Percentiles rank a stretch among this genome's conserved stretches.
These are phyloP conservation scores for Periparus ater DNA, from an alignment of 2,797 vertebrate species.

Conservation along the genomic window DNA sequence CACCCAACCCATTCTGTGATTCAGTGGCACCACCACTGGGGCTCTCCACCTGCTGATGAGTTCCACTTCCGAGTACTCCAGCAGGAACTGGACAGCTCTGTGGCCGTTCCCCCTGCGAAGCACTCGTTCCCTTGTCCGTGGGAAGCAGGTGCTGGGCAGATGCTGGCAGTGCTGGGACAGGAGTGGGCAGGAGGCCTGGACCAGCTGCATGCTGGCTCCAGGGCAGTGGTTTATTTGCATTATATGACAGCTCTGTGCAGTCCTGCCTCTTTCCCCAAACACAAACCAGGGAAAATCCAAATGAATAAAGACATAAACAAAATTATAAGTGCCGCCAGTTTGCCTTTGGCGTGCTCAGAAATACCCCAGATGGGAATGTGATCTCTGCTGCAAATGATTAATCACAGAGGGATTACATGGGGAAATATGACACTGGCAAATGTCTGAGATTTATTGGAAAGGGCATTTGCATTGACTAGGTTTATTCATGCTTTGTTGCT, in stretches of 20 bases:
- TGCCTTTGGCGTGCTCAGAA: neutral
- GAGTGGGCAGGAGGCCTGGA: neutral
- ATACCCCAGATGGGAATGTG: neutral
- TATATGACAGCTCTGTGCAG: neutral
- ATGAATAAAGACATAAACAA: neutral
- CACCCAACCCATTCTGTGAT: neutral
- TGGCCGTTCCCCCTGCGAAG: neutral
- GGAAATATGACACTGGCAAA: neutral
- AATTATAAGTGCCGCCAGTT: neutral
- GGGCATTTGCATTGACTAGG: neutral
- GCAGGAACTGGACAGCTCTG: neutral
- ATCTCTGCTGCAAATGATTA: constrained; percentile 24
- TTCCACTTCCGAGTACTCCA: accelerated
- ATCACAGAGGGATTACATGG: constrained; percentile 16
- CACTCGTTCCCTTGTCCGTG: accelerated
- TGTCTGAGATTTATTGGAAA: constrained; percentile 36
- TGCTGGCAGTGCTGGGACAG: neutral
- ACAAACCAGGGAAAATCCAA: neutral
- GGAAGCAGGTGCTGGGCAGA: neutral
- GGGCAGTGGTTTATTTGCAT: neutral
- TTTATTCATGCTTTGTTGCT: constrained; percentile 36
- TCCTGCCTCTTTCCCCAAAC: neutral
- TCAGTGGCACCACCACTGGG: neutral
- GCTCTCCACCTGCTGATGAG: neutral
- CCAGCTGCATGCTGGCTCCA: neutral